These are phyloP conservation scores for Drosophila yooni DNA, from an alignment of 2,888 invertebrate genomes.

Conservation along the genomic window DNA sequence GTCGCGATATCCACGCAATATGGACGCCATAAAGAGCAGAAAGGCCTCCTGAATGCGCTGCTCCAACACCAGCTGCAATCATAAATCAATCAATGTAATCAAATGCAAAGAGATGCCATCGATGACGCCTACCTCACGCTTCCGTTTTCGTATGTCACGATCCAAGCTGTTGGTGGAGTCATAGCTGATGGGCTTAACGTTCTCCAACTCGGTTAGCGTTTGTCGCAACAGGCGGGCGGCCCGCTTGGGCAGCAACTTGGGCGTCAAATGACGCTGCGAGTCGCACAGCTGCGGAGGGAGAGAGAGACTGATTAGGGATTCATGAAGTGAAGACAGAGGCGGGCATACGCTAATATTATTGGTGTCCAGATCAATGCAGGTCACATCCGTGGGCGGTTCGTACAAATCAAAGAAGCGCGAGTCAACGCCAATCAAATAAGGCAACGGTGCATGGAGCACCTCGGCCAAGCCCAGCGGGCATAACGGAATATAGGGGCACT, in stretches of 20 bases:
- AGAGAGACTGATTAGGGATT: neutral
- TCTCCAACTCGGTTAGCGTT: constrained; percentile 91
- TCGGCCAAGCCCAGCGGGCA: constrained; percentile 98
- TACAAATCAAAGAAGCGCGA: constrained; percentile 98
- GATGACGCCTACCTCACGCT: constrained; percentile 87
- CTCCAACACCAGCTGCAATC: constrained; percentile 91
- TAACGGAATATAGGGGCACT: constrained; percentile 99
- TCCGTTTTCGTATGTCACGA: constrained; percentile 92
- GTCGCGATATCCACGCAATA: constrained; percentile 94
- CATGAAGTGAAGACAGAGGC: neutral
- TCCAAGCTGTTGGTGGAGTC: constrained; percentile 90
- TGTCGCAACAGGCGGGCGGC: constrained; percentile 92
- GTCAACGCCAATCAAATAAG: constrained; percentile 98
- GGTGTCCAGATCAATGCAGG: constrained; percentile 99
- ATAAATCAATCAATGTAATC: neutral
- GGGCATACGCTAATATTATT: constrained; percentile 94
- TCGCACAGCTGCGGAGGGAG: constrained; percentile 89
- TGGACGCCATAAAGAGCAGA: constrained; percentile 96
- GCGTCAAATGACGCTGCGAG: constrained; percentile 92
- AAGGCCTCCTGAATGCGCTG: constrained; percentile 98
- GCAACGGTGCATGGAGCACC: constrained; percentile 98
- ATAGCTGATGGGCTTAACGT: constrained; percentile 85
- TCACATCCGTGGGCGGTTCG: constrained; percentile 98
- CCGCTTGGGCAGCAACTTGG: constrained; percentile 94
- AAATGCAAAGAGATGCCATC: neutral